A percentile compares a stretch with the other conserved stretches of the same genome.
Evolutionary conservation across 2,113 vertebrate species (phyloP).

Genomic region (Ramphastos sulfuratus): DNA sequence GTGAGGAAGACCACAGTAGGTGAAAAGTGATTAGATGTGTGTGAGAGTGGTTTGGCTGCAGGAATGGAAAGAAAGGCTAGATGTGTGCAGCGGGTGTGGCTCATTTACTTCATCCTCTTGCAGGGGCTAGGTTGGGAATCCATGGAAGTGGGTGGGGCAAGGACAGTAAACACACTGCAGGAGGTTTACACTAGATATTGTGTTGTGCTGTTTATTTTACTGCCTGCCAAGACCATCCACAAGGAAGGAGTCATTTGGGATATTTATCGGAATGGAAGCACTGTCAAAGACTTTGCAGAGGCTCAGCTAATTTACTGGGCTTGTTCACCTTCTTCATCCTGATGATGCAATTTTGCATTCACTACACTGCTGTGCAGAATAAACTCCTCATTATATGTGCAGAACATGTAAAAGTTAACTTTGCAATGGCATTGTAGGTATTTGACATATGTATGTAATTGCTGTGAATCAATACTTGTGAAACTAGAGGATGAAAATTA

Average conservation of each 20-base stretch:
- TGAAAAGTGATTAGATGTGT: not conserved
- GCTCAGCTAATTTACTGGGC: not conserved
- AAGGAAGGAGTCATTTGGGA: not conserved
- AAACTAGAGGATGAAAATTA: conserved; percentile 25
- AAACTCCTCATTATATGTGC: not conserved
- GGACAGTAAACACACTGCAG: not conserved
- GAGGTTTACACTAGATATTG: not conserved
- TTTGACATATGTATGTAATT: conserved; percentile 20
- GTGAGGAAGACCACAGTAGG: not conserved
- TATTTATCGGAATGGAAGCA: not conserved
- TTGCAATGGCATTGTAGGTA: not conserved
- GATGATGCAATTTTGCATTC: not conserved
- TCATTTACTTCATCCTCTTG: not conserved
- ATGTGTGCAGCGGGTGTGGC: not conserved
- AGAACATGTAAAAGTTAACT: not conserved
- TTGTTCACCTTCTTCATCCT: not conserved
- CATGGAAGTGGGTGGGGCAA: not conserved
- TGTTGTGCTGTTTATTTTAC: not conserved
- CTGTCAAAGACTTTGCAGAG: not conserved
- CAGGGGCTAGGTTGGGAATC: not conserved
- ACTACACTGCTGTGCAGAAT: not conserved
- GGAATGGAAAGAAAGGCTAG: not conserved
- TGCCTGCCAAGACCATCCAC: not conserved
- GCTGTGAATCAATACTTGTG: conserved; percentile 40
- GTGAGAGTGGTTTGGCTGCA: not conserved